Conservation (phyloP, 2,888 invertebrate genomes). For the Noctua comes region DNA sequence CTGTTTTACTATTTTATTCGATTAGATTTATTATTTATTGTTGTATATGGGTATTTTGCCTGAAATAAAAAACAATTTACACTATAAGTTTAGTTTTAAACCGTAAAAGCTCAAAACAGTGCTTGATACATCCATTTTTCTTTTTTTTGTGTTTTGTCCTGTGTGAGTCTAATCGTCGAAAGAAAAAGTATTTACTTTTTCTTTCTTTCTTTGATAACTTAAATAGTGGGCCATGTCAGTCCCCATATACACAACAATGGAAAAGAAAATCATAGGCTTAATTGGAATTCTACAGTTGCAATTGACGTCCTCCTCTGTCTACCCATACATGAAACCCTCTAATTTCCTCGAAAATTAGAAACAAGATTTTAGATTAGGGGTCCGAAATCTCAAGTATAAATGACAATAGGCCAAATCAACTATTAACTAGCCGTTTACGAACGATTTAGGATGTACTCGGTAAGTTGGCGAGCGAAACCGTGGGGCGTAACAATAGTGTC, state of each 20-base stretch:
- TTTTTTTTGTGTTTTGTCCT: too few species aligned
- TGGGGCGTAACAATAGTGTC: slow-evolving; percentile 84
- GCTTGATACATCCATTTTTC: too few species aligned
- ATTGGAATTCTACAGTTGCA: not conserved
- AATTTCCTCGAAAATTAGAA: slow-evolving; percentile 40
- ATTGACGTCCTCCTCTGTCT: not conserved
- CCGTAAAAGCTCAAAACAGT: too few species aligned
- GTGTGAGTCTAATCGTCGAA: too few species aligned
- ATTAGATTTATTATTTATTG: too few species aligned
- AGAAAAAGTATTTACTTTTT: too few species aligned
- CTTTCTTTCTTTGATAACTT: too few species aligned
- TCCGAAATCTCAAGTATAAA: slow-evolving; percentile 67
- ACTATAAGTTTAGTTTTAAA: too few species aligned
- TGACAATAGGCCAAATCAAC: slow-evolving; percentile 81
- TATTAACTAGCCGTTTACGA: slow-evolving; percentile 77
- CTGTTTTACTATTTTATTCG: too few species aligned
- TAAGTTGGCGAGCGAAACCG: slow-evolving; percentile 77
- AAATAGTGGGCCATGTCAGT: not conserved
- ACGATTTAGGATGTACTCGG: slow-evolving; percentile 87
- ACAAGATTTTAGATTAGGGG: slow-evolving; percentile 43
- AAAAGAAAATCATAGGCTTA: not conserved
- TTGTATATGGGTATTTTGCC: too few species aligned
- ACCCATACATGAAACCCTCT: not conserved
- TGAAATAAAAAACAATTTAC: too few species aligned
- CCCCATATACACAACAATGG: not conserved